Percentiles rank a stretch among this genome's conserved stretches.
These are phyloP conservation scores for Potamarius usumacintae DNA, from an alignment of 2,113 vertebrate species.

Conservation along the genomic window DNA sequence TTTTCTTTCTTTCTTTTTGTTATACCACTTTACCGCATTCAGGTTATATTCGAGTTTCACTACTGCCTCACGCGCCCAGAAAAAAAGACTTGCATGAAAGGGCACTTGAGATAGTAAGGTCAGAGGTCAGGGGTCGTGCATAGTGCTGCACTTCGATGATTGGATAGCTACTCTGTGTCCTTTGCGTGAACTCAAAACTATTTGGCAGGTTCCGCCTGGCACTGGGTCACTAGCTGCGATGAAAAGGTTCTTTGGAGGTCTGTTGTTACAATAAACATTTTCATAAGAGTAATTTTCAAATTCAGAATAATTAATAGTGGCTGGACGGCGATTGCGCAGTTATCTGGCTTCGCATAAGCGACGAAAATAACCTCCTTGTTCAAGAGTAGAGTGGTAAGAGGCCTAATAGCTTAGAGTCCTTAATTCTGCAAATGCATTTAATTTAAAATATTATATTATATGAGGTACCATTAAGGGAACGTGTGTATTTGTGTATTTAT, in stretches of 20 bases:
- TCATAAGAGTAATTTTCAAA: neutral
- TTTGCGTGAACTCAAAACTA: slow-evolving; percentile 88
- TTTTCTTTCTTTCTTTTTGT: neutral
- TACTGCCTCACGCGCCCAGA: slow-evolving; percentile 37
- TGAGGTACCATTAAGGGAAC: neutral
- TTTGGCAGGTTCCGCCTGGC: slow-evolving; percentile 77
- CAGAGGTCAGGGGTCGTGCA: slow-evolving; percentile 89
- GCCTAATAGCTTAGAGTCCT: neutral
- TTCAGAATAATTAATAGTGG: neutral
- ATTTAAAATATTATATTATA: neutral
- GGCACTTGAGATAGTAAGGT: slow-evolving; percentile 68
- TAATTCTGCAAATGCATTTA: neutral
- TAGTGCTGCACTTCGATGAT: slow-evolving; percentile 86
- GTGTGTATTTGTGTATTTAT: neutral
- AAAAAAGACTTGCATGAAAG: slow-evolving; percentile 14
- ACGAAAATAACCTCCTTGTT: neutral
- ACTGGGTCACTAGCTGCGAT: slow-evolving; percentile 64
- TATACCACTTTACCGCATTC: neutral
- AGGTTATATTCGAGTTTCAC: slow-evolving; percentile 18
- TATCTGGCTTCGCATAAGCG: neutral
- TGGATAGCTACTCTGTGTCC: slow-evolving; percentile 90
- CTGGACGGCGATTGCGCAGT: neutral
- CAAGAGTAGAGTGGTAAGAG: neutral
- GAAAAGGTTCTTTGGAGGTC: neutral
- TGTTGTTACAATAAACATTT: slow-evolving; percentile 32